A percentile compares a stretch with the other conserved stretches of the same genome.
phyloP scores from a whole-genome alignment of 92 coral and sea anemone species.

The Epizoanthus ramosus region DNA sequence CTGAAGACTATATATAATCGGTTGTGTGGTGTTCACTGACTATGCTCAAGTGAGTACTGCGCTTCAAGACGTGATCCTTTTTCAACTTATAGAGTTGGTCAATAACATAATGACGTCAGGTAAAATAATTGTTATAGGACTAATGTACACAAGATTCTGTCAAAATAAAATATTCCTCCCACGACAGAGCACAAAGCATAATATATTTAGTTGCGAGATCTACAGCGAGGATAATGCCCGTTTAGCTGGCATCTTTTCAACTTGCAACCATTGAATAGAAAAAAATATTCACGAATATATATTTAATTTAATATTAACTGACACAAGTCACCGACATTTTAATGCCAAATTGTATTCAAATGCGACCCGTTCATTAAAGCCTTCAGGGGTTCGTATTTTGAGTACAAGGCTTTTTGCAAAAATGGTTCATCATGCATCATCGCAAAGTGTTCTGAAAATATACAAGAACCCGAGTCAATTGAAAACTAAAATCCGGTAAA shows the following conservation, averaged over 20 bases:
- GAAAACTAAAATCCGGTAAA: background rate
- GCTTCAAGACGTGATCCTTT: background rate
- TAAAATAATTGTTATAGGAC: background rate
- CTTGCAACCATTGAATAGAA: background rate
- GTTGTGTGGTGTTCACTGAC: too few species aligned
- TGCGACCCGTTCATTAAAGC: background rate
- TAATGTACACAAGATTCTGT: background rate
- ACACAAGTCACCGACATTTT: background rate
- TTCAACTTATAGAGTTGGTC: background rate
- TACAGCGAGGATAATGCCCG: too few species aligned
- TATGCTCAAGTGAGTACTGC: background rate
- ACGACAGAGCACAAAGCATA: background rate
- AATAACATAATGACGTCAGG: constrained; percentile 26
- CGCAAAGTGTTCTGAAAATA: background rate
- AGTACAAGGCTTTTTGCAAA: background rate
- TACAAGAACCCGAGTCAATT: background rate
- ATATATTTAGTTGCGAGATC: background rate
- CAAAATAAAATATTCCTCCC: background rate
- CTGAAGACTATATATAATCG: too few species aligned
- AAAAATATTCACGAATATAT: background rate
- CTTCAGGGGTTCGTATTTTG: background rate
- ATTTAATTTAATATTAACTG: background rate
- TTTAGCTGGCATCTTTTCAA: constrained; percentile 2
- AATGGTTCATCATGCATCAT: background rate
- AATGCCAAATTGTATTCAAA: background rate